These are phyloP conservation scores for Folsomia candida DNA, from an alignment of 2,888 invertebrate genomes.

Conservation along the genomic window DNA sequence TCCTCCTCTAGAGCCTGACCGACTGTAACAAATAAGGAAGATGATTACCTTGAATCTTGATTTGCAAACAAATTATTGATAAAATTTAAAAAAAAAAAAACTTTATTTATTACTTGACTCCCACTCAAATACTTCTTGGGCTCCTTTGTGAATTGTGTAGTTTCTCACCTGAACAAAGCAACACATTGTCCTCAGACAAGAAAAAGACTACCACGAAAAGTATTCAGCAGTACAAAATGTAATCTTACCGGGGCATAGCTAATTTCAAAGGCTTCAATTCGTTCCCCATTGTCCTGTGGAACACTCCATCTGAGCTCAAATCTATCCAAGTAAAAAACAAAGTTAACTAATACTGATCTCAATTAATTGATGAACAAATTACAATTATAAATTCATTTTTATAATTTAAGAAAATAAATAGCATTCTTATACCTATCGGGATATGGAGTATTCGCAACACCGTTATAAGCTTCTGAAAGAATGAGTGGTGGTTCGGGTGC, in stretches of 20 bases:
- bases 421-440: no score
- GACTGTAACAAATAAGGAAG: no score
- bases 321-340: conserved; percentile 75
- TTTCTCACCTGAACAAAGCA: conserved; percentile 50
- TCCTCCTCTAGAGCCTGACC: conserved; percentile 37
- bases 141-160: conserved; percentile 25
- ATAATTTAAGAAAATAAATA: no score
- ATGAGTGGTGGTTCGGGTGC: conserved; percentile 72
- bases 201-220: not conserved
- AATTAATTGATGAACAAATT: no score
- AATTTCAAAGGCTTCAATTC: conserved; percentile 77
- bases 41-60: no score
- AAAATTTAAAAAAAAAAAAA: no score
- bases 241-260: conserved; percentile 73
- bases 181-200: not conserved
- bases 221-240: not conserved
- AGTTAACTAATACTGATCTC: no score
- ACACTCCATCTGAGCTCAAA: conserved; percentile 80
- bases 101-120: no score
- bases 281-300: conserved; percentile 85
- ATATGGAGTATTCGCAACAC: conserved; percentile 61
- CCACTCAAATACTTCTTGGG: conserved; percentile 45
- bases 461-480: conserved; percentile 56
- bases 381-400: no score
- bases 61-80: no score